Percentiles rank a stretch among this genome's conserved stretches.
phyloP scores from a whole-genome alignment of 2,888 invertebrate genomes.

The Hypsopygia costalis region DNA sequence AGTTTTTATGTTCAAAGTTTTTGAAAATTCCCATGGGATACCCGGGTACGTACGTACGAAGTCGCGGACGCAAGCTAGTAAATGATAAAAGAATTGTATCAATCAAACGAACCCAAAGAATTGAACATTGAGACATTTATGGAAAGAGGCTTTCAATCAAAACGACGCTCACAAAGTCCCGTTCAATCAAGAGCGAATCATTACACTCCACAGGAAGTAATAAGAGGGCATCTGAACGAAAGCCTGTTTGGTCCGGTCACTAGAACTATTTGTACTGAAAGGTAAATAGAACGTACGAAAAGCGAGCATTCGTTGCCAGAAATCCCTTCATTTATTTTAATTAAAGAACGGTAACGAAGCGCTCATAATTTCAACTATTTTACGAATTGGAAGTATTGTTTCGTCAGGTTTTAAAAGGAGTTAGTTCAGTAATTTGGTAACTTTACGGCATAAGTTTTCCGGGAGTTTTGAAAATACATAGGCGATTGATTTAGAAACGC shows the following conservation, averaged over 20 bases:
- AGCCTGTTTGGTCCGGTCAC: constrained; percentile 24
- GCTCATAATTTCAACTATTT: constrained; percentile 5
- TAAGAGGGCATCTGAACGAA: constrained; percentile 29
- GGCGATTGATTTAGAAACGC: too few relatives aligned
- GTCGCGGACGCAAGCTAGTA: too few relatives aligned
- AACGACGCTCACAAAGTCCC: background rate
- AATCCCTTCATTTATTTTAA: constrained; percentile 35
- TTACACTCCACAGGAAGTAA: constrained; percentile 29
- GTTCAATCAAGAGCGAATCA: constrained; percentile 7
- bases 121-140: background rate
- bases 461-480: too few relatives aligned
- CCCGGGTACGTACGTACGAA: too few relatives aligned
- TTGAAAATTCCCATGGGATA: too few relatives aligned
- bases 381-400: too few relatives aligned
- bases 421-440: too few relatives aligned
- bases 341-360: constrained; percentile 22
- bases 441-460: too few relatives aligned
- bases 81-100: background rate
- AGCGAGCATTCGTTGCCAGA: constrained; percentile 23
- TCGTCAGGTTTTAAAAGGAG: too few relatives aligned
- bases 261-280: constrained; percentile 25
- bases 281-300: constrained; percentile 23
- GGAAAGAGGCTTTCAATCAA: background rate
- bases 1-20: too few relatives aligned
- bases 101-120: too few relatives aligned